These are phyloP conservation scores for Tachystola acroxantha DNA, from an alignment of 2,888 invertebrate genomes.

Conservation along the genomic window DNA sequence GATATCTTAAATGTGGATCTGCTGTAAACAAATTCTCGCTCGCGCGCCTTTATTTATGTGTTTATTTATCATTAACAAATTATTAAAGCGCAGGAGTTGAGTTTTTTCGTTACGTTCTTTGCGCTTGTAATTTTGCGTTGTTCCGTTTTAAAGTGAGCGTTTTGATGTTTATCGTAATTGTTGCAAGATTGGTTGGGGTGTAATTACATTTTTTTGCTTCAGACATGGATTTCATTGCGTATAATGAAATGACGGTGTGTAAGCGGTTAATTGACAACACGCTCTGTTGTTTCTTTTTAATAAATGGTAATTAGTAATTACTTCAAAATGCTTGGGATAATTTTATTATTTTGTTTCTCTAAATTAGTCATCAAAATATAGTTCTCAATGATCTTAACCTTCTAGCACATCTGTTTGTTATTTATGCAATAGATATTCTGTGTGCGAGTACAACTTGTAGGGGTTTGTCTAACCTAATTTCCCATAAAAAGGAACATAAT, in stretches of 20 bases:
- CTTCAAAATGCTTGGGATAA: too few species aligned
- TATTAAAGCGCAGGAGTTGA: conserved; percentile 67
- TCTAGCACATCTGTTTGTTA: too few species aligned
- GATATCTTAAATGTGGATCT: conserved; percentile 77
- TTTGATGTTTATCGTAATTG: conserved; percentile 60
- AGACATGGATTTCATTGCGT: conserved; percentile 4
- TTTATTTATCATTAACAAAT: conserved; percentile 80
- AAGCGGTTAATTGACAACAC: not conserved
- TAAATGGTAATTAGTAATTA: not conserved
- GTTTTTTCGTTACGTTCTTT: conserved; percentile 50
- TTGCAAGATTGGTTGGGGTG: conserved; percentile 19
- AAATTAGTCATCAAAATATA: too few species aligned
- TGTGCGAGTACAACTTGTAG: too few species aligned
- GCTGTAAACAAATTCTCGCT: conserved; percentile 76
- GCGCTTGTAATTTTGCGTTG: conserved; percentile 42
- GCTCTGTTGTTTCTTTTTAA: not conserved
- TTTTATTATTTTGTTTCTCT: too few species aligned
- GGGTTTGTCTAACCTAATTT: too few species aligned
- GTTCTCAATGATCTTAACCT: too few species aligned
- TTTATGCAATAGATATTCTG: too few species aligned
- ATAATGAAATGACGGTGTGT: conserved; percentile 1
- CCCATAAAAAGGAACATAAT: not conserved
- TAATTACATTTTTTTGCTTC: conserved; percentile 4
- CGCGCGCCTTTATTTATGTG: conserved; percentile 71
- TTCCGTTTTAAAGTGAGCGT: conserved; percentile 36